Percentiles rank a stretch among this genome's conserved stretches.
Conservation (phyloP, 2,888 invertebrate species). For the Opisthograptis luteolata region DNA sequence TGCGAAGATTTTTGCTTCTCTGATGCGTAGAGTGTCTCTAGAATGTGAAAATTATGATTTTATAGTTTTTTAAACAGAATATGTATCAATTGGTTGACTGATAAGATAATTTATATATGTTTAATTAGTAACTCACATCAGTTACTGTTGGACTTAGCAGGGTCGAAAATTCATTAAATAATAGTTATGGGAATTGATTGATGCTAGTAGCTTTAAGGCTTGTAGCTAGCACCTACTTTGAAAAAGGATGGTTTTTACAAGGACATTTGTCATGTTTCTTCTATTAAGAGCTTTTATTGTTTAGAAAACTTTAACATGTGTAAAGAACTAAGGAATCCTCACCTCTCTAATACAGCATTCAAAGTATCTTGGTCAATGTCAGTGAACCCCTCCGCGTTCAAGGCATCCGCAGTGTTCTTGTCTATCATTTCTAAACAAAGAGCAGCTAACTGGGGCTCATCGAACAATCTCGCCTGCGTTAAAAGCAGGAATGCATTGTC, state of each 20-base stretch:
- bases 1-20: constrained; percentile 91
- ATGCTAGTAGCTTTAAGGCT: too few relatives aligned
- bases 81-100: too few relatives aligned
- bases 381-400: constrained; percentile 91
- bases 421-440: constrained; percentile 93
- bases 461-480: constrained; percentile 91
- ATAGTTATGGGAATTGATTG: too few relatives aligned
- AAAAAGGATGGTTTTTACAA: too few relatives aligned
- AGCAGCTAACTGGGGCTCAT: constrained; percentile 92
- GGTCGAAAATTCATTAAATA: too few relatives aligned
- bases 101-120: too few relatives aligned
- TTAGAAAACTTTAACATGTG: too few relatives aligned
- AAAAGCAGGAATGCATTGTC: constrained; percentile 93
- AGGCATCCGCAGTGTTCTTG: constrained; percentile 91
- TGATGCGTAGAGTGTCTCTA: constrained; percentile 90
- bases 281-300: too few relatives aligned
- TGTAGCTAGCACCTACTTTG: too few relatives aligned
- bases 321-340: constrained; percentile 27
- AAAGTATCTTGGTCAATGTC: constrained; percentile 93
- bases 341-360: constrained; percentile 88
- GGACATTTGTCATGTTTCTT: too few relatives aligned
- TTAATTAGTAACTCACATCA: too few relatives aligned
- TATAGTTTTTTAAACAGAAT: not conserved
- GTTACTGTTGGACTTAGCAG: too few relatives aligned
- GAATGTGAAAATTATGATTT: constrained; percentile 29